These are phyloP conservation scores for Albula glossodonta DNA, from an alignment of 2,113 vertebrate species.

Conservation along the genomic window DNA sequence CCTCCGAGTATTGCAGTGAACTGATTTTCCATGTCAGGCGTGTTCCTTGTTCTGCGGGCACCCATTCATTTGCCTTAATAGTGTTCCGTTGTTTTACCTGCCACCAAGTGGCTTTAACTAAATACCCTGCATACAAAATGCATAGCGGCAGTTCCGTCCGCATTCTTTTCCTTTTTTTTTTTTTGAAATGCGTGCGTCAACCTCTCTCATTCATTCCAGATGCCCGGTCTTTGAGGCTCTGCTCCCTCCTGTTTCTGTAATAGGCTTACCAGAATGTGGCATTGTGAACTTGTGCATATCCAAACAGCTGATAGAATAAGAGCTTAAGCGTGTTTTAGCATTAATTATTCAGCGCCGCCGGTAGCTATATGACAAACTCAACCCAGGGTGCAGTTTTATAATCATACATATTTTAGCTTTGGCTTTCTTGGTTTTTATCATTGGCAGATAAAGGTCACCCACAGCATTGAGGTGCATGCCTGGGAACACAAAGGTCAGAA, in stretches of 20 bases:
- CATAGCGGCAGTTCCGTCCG: neutral
- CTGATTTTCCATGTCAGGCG: neutral
- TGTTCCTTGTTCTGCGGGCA: neutral
- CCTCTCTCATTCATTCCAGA: neutral
- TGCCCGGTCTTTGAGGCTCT: too few relatives aligned
- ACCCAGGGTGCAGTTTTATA: neutral
- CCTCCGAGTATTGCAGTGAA: neutral
- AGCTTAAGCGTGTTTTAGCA: constrained; percentile 44
- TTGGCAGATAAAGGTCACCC: constrained; percentile 7
- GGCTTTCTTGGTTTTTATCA: constrained; percentile 12
- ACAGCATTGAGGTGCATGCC: neutral
- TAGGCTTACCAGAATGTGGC: neutral
- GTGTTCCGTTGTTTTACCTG: neutral
- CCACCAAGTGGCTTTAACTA: neutral
- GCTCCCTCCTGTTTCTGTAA: constrained; percentile 38
- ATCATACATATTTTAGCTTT: constrained; percentile 1
- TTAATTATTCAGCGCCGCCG: constrained; percentile 37
- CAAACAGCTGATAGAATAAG: constrained; percentile 34
- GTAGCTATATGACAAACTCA: constrained; percentile 13
- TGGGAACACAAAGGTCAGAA: neutral
- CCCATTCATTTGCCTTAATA: neutral
- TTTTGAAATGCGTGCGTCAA: neutral
- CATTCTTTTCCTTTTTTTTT: neutral
- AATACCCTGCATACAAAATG: neutral
- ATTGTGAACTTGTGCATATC: constrained; percentile 2